Base-by-base conservation (phyloP, 53 echinoderm and acorn worm genomes). In the Paracentrotus lividus region DNA sequence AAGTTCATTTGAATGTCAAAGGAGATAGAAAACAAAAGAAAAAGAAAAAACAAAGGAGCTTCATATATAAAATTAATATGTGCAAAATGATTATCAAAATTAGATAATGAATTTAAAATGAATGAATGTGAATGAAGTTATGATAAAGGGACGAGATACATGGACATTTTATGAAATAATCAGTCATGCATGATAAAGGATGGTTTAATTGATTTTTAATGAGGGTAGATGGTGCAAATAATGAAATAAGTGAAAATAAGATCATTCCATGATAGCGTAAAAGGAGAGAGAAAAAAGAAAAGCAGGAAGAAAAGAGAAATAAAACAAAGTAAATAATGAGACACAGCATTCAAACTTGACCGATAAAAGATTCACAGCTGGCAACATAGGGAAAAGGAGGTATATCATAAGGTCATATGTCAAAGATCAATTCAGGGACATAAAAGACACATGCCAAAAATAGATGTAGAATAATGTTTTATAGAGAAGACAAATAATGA, bases 281-380 rank as follows among this genome's bases (percentile, higher is more conserved):
- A 55, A 94, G 38, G 21, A 44, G 64, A 57, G 61, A 94, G 51
- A 21, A 64, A 84, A 85, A 31, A 85, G 23, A 26, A 32, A 93
- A 57, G 64, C 24, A 2, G 88, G 65, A 44, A 81, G 52, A 51
- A 84, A 93, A 55, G 77, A 93, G 81, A 93, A 56, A 93, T 49
- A 93, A 58, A 78, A 93, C 42, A 42, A 56, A 44, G 38, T 33
- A 86, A 86, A 53, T 86, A 32, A 86, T 86, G 86, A 86, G 53
- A 86, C 24, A 81, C 47, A 78, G 47, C 6, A 47, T 47, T 81
- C 81, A 47, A 27, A 27, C 47, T 47, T 2, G 26, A 42, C 38
- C 3, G 23, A 81, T 36, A 18, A 40, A 40, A 0, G 40, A 36
- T 20, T 67, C 1, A 72, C 15, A 66, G 36, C 6, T 72, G 13